Evolutionary conservation across 2,113 vertebrate genomes (phyloP), one percentile per base, ranked within the genome.

Genomic region (Morphnarchus princeps): DNA sequence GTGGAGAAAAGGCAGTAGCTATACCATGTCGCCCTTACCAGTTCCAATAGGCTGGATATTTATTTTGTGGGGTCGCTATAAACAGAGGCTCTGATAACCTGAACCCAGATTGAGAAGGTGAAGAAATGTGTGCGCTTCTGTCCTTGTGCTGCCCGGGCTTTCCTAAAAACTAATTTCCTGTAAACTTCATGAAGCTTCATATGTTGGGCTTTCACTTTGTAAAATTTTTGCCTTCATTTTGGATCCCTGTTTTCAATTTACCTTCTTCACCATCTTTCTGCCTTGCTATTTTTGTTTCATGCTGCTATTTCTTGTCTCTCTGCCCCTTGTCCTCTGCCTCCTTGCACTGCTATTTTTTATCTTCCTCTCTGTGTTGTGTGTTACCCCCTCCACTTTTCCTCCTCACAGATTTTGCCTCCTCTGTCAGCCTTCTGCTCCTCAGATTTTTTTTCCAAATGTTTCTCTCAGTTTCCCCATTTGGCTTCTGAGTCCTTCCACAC

Each of bases 391-490:
- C 34, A 17, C 47, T 93, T 66, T 70, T 14, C 24, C 43, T 40
- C 36, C n/a, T 78, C 63, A 18, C 62, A 90, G 81, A 88, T 94
- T 96, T 95, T 96, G 47, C 43, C 80, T 82, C 59, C 82, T 88
- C 77, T 97, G 47, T 93, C 96, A 91, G 50, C 74, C 85, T 93
- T 95, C 87, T 93, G 91, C 77, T 97, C 36, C 77, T 94, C 57
- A 72, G 63, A 61, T 61, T 81, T 95, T 95, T 95, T 72, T 89
- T 38, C 84, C 78, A 73, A 95, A 70, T 96, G 85, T 95, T 97
- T 95, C 79, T 91, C 73, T 94, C 87, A 69, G 84, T 86, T 96
- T 91, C 62, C 84, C 52, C 76, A 38, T 92, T 95, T 94, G 84
- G 69, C 93, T 95, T 49, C 77, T 47, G 32, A 82, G 81, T 82